Base-by-base conservation (phyloP, 2,888 invertebrate species). In the Xylophagus ater region DNA sequence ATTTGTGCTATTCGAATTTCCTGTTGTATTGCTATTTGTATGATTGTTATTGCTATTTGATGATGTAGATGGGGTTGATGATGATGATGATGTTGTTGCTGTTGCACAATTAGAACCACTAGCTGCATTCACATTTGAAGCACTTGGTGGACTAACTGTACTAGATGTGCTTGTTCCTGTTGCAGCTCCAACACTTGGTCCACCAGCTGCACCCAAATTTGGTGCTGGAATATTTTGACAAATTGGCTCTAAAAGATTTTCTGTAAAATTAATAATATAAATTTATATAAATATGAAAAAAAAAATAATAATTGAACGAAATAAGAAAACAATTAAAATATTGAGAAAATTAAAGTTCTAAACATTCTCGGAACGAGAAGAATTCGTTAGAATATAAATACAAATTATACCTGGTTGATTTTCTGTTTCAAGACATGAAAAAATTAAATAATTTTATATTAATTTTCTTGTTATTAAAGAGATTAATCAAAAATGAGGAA, bases 201-300 rank as follows among this genome's bases (percentile, higher is more conserved):
- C 48, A 34, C 48, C 48, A 21, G 53, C 56, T 52, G 48, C 53
- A 64, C 58, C 69, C 61, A 55, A 67, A 42, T 54, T 57, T 62
- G 56, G 70, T 58, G 69, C 68, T 48, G 67, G 66, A 57, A 73
- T 73, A 67, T 76, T 74, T 45, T 75, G 82, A 66, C 78, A 79
- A 62, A 76, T 81, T 52, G 84, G 78, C 60, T 86, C 87, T 21
- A 34, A 10, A 20, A 26, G 26, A 26, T 26, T 26, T 10, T 5
- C 26, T 26, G 9, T 19, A 17, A 17, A 31, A 10, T 4, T 14
- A 4, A 28, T 3, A 12, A 12, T 4, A 12, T 4, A 4, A 28
- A 28, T 4, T 4, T 4, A 24, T 15, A 15, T n/a, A 24, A 15
- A 34, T 6, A 17, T 9, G 35, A n/a, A 35, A 25, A 35, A 33